phyloP scores from a whole-genome alignment of 2,113 vertebrate species.

The Ellobius talpinus region DNA sequence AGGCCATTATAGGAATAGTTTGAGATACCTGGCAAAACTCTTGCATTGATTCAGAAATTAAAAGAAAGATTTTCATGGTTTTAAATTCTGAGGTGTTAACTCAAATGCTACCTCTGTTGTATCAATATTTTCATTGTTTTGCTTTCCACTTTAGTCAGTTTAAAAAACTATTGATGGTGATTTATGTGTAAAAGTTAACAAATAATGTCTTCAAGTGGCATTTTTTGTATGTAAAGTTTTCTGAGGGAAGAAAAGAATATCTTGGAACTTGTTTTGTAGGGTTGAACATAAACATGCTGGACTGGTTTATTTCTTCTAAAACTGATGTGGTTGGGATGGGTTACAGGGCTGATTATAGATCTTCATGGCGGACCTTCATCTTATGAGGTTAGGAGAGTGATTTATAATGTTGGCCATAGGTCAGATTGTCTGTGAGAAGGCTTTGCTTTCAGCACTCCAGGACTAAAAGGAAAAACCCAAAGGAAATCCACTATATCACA shows the following conservation, averaged over 20 bases:
- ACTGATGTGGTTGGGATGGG: conserved; percentile 14
- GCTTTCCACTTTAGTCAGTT: background rate
- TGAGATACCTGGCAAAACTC: background rate
- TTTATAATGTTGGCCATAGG: conserved; percentile 69
- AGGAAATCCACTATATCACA: conserved; percentile 70
- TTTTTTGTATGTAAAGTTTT: conserved; percentile 24
- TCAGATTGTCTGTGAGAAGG: conserved; percentile 73
- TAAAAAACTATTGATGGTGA: background rate
- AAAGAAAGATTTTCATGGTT: conserved; percentile 17
- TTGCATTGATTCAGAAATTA: conserved; percentile 5
- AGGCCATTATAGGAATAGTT: background rate
- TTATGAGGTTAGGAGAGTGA: conserved; percentile 66
- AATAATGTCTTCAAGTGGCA: background rate
- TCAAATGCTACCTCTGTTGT: background rate
- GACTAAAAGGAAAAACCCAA: conserved; percentile 64
- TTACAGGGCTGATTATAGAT: conserved; percentile 63
- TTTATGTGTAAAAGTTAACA: background rate
- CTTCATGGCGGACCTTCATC: conserved; percentile 56
- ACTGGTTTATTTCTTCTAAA: background rate
- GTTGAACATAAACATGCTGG: conserved; percentile 14
- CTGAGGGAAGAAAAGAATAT: background rate
- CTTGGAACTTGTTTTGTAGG: conserved; percentile 26
- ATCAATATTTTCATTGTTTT: background rate
- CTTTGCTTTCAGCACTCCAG: conserved; percentile 74
- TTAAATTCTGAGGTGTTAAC: background rate